Percentiles rank a stretch among this genome's conserved stretches.
phyloP scores from a whole-genome alignment of 2,797 vertebrate genomes.

The Corythornis leucogaster region DNA sequence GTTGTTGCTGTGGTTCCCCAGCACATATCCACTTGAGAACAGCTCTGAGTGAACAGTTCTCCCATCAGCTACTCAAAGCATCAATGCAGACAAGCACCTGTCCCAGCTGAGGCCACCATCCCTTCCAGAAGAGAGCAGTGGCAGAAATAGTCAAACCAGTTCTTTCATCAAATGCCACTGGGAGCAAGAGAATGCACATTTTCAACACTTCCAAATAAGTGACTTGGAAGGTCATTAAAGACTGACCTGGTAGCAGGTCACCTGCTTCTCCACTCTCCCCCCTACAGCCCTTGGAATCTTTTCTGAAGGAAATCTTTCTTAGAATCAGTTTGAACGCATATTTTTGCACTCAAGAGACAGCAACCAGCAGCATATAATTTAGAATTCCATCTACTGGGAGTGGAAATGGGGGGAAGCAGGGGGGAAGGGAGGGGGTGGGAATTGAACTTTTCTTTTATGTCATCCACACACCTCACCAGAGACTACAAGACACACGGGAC shows the following conservation, averaged over 20 bases:
- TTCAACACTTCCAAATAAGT: background rate
- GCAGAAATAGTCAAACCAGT: background rate
- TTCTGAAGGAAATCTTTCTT: background rate
- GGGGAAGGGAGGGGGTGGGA: background rate
- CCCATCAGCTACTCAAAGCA: background rate
- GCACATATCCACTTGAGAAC: background rate
- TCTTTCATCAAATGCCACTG: background rate
- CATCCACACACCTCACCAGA: background rate
- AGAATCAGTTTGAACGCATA: background rate
- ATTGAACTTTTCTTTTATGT: background rate
- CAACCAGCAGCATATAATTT: conserved; percentile 27
- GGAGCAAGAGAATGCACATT: background rate
- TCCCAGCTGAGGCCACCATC: background rate
- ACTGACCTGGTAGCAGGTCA: background rate
- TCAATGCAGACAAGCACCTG: background rate
- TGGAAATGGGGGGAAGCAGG: background rate
- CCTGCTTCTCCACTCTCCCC: background rate
- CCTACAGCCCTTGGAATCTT: background rate
- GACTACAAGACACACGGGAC: background rate
- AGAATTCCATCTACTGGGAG: background rate
- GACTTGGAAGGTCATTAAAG: background rate
- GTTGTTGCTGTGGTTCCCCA: background rate
- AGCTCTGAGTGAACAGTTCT: background rate
- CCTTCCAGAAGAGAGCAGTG: background rate
- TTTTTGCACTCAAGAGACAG: conserved; percentile 5